Evolutionary conservation across 2,888 invertebrate species (phyloP), one percentile per base, ranked within the genome.

Genomic region (Kuschelorhynchus macadamiae): DNA sequence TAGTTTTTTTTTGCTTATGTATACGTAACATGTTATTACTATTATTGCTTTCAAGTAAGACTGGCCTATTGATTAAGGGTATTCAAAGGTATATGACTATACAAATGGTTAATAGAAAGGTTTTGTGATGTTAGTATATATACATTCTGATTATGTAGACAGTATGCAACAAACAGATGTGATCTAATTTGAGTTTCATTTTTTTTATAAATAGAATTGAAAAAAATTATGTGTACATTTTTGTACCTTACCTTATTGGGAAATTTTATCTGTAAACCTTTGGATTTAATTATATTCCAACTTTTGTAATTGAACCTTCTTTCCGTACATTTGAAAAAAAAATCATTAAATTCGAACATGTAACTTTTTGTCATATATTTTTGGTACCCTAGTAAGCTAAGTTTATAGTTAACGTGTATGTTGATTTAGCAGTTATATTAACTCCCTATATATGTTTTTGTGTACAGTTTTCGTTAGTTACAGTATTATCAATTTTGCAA

Each of bases 31-130:
- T n/a, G 32, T 47, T 60, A 39, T 49, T 44, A 16, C 17, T 63
- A 46, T 55, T 50, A 64, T 52, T 66, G 66, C 66, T 66, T 66
- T 52, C 14, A 66, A 60, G 52, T 66, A 66, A 67, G 67, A 67
- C 67, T 67, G 67, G 67, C 67, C 67, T 67, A 67, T 59, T 56
- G 47, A 44, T 30, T 41, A 47, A 47, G 47, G 53, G 8, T 18
- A 36, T 62, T 18, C n/a, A 20, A n/a, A 42, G 30, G 14, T 55
- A 25, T 55, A 42, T 41, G 14, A 25, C 30, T n/a, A 1, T 2
- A n/a, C 17, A 30, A 33, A 36, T 1, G 12, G 16, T 46, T 46
- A 9, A 20, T 18, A 9, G 1, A n/a, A 20, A 18, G 17, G 8
- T 20, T 11, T 4, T 42, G 30, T 7, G 30, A 42, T 4, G 16